Conservation (phyloP, 2,888 invertebrate genomes). For the Xanthostigma xanthostigma region DNA sequence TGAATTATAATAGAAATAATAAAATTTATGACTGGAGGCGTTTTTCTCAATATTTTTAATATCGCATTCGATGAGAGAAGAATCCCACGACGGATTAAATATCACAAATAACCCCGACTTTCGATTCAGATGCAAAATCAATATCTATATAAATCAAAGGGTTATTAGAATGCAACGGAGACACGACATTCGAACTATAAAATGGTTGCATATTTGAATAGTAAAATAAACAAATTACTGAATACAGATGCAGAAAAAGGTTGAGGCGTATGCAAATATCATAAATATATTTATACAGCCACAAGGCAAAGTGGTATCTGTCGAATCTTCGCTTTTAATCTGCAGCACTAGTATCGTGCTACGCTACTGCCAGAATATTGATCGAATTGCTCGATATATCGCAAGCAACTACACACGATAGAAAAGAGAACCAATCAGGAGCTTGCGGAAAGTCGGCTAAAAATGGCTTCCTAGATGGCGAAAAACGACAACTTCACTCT, state of each 20-base stretch:
- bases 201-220: conserved; percentile 11
- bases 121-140: not conserved
- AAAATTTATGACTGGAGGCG: not conserved
- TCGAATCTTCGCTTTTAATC: too few species aligned
- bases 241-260: not conserved
- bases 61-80: not conserved
- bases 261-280: not conserved
- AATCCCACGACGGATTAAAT: not conserved
- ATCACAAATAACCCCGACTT: not conserved
- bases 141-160: not conserved
- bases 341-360: too few species aligned
- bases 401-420: too few species aligned
- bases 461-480: too few species aligned
- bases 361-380: too few species aligned
- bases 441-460: too few species aligned
- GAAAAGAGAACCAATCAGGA: too few species aligned
- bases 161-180: not conserved
- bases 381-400: too few species aligned
- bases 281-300: not conserved
- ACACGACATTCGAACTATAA: not conserved
- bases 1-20: too few species aligned
- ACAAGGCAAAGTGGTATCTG: too few species aligned
- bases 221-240: conserved; percentile 14
- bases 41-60: not conserved
- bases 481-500: too few species aligned